Evolutionary conservation across 2,888 invertebrate species (phyloP), one percentile per base, ranked within the genome.

Genomic region (Aplocera efformata): DNA sequence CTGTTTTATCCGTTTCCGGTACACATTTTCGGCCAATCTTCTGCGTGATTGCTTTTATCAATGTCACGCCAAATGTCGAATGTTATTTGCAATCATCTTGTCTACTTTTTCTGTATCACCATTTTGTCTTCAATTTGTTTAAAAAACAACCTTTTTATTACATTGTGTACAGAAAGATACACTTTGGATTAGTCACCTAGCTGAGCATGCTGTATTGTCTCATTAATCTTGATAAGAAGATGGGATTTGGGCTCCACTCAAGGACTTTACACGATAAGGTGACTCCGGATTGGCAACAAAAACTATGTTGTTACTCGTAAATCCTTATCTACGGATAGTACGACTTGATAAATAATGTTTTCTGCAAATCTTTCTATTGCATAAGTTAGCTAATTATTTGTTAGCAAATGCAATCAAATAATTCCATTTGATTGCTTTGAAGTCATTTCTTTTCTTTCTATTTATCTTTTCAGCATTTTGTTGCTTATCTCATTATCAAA

Each of bases 201-300:
- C 20, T 40, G 6, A 36, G 9, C 26, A 32, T 25, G 25, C 40
- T 51, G 26, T 45, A 36, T 42, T 46, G 63, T 65, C 63, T 60
- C 64, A 63, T 70, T 78, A 79, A 81, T 79, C 81, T 76, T 71
- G 79, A 81, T 82, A 80, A 80, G 71, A 58, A 63, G 64, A 66
- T 69, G 48, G 64, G 69, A 70, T 67, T 64, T 58, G 57, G 60
- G 67, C 65, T 76, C 70, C 72, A 73, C 70, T 67, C 78, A 81
- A 82, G 82, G 83, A 53, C 67, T 61, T 47, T 47, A 42, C 28
- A 51, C 57, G 84, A 84, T 84, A 83, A 84, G 71, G 66, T 52
- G 58, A 48, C 58, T 62, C 56, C 60, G 52, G 53, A 51, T 53
- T 50, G 39, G 48, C 38, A 59, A 34, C 33, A 50, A 42, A 55